A percentile compares a stretch with the other conserved stretches of the same genome.
These are phyloP conservation scores for Heliconius hewitsoni DNA, from an alignment of 1,140 invertebrate species.

Conservation along the genomic window DNA sequence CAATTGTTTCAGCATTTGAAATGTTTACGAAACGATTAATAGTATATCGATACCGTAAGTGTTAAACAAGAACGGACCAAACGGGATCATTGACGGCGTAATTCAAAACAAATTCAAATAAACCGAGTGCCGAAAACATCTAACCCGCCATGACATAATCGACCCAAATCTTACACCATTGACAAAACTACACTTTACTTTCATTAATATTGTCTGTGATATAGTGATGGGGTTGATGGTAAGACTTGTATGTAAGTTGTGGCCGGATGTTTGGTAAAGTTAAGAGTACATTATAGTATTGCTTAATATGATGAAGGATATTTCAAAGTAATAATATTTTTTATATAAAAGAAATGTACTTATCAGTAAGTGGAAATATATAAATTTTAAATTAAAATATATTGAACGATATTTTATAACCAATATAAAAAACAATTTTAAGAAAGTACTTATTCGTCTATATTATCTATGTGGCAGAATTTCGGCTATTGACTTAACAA, in stretches of 20 bases:
- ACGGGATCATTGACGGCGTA: slow-evolving; percentile 80
- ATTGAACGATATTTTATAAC: too few species aligned
- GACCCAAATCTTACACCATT: slow-evolving; percentile 74
- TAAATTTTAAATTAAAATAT: too few species aligned
- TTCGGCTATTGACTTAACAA: slow-evolving; percentile 10
- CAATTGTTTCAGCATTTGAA: slow-evolving; percentile 96
- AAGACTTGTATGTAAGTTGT: slow-evolving; percentile 3
- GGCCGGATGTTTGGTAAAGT: not conserved
- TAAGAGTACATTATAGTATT: not conserved
- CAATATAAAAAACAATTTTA: too few species aligned
- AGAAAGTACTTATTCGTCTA: not conserved
- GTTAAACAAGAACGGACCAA: slow-evolving; percentile 66
- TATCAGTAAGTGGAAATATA: too few species aligned
- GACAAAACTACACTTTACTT: slow-evolving; percentile 50
- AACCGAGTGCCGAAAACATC: slow-evolving; percentile 79
- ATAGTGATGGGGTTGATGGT: slow-evolving; percentile 15
- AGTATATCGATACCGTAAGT: slow-evolving; percentile 69
- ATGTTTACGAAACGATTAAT: slow-evolving; percentile 73
- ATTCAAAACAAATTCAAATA: slow-evolving; percentile 78
- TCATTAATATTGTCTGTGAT: slow-evolving; percentile 45
- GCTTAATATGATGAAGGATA: not conserved
- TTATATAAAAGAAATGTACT: too few species aligned
- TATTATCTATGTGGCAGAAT: not conserved
- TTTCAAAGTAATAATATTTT: not conserved
- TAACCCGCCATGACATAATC: slow-evolving; percentile 83